phyloP scores from a whole-genome alignment of 2,113 vertebrate species.

The Gymnogyps californianus region DNA sequence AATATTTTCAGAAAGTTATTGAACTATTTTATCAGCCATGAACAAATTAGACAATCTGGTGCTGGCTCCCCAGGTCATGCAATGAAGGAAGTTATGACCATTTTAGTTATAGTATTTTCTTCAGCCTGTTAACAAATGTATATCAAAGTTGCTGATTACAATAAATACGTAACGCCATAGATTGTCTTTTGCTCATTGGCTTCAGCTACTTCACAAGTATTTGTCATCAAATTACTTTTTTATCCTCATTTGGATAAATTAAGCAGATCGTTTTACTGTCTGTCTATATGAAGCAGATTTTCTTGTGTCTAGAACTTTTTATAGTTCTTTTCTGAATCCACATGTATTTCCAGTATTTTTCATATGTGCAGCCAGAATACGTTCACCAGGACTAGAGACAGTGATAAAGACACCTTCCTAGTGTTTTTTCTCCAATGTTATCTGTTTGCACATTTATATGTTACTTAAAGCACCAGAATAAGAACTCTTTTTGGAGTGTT shows the following conservation, averaged over 20 bases:
- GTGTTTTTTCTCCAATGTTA: not conserved
- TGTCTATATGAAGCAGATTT: not conserved
- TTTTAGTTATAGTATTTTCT: not conserved
- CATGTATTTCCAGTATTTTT: not conserved
- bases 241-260: not conserved
- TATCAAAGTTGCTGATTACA: not conserved
- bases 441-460: not conserved
- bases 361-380: not conserved
- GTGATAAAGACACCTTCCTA: not conserved
- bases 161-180: not conserved
- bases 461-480: not conserved
- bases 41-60: not conserved
- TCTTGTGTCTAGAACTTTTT: not conserved
- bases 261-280: not conserved
- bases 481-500: not conserved
- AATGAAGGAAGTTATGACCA: not conserved
- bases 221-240: not conserved
- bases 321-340: not conserved
- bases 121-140: not conserved
- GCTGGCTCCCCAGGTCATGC: not conserved
- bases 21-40: not conserved
- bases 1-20: not conserved
- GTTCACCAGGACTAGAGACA: not conserved
- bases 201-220: not conserved
- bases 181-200: accelerated